Evolutionary conservation across 1,140 invertebrate genomes (phyloP).

Genomic region (Pararge aegeria): DNA sequence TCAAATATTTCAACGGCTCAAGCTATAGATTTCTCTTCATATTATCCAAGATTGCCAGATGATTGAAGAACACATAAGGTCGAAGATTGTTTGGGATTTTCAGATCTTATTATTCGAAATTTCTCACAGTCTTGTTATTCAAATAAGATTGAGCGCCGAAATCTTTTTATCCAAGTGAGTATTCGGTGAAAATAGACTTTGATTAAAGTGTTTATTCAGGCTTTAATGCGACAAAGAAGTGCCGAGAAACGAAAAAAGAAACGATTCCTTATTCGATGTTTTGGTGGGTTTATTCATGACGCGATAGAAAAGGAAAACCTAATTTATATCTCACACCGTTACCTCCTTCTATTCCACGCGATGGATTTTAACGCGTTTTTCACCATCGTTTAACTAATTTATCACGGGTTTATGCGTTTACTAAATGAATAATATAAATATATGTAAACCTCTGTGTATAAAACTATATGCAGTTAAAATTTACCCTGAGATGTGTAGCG

Average conservation of each 20-base stretch:
- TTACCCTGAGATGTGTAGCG: too few relatives aligned
- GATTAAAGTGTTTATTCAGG: conserved; percentile 8
- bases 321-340: too few relatives aligned
- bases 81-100: not conserved
- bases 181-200: conserved; percentile 4
- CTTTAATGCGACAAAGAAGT: conserved; percentile 2
- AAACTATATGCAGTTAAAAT: too few relatives aligned
- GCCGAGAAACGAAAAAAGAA: not conserved
- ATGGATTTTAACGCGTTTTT: too few relatives aligned
- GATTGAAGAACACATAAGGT: not conserved
- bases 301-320: too few relatives aligned
- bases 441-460: too few relatives aligned
- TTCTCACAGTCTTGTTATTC: conserved; percentile 6
- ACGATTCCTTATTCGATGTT: not conserved
- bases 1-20: too few relatives aligned
- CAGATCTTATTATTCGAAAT: not conserved
- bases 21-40: not conserved
- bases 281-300: not conserved
- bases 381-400: too few relatives aligned
- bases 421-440: too few relatives aligned
- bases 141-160: conserved; percentile 4
- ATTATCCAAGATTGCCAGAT: not conserved
- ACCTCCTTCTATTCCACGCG: too few relatives aligned
- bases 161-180: not conserved
- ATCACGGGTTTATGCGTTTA: too few relatives aligned